Evolutionary conservation across 2,113 vertebrate genomes (phyloP).

Genomic region (Xiphorhynchus elegans): DNA sequence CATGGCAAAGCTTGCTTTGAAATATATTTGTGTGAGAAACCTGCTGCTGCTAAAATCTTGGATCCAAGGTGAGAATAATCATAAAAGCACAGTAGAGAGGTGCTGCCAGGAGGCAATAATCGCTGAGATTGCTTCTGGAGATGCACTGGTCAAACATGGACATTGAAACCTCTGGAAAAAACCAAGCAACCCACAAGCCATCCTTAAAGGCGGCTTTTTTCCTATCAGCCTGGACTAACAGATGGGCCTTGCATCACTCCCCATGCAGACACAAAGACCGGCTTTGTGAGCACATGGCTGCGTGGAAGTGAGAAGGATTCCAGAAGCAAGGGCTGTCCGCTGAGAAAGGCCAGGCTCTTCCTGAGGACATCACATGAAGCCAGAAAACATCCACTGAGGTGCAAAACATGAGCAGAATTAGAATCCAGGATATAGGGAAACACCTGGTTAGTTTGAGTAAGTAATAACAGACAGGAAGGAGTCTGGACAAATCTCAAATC

Average conservation of each 20-base stretch:
- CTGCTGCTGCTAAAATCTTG: not conserved
- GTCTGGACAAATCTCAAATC: not conserved
- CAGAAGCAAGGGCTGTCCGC: conserved; percentile 2
- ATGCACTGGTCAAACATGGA: not conserved
- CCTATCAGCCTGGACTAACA: conserved; percentile 2
- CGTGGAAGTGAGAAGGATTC: not conserved
- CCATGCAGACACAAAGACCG: not conserved
- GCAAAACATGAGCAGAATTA: not conserved
- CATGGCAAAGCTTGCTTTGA: not conserved
- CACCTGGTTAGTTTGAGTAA: not conserved
- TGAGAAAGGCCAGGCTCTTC: not conserved
- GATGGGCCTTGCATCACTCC: conserved; percentile 10
- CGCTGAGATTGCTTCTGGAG: not conserved
- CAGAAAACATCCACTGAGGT: not conserved
- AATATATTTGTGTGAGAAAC: not conserved
- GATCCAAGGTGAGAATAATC: not conserved
- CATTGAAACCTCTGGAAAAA: not conserved
- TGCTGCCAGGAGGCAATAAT: not conserved
- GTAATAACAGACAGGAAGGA: not conserved
- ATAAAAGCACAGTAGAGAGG: not conserved
- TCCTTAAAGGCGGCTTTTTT: not conserved
- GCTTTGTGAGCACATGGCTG: not conserved
- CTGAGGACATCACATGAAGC: fast-evolving
- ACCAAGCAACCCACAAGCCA: not conserved
- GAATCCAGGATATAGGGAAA: not conserved